Percentiles rank a stretch among this genome's conserved stretches.
These are phyloP conservation scores for Bruchidius siliquastri DNA, from an alignment of 2,888 invertebrate genomes.

Conservation along the genomic window DNA sequence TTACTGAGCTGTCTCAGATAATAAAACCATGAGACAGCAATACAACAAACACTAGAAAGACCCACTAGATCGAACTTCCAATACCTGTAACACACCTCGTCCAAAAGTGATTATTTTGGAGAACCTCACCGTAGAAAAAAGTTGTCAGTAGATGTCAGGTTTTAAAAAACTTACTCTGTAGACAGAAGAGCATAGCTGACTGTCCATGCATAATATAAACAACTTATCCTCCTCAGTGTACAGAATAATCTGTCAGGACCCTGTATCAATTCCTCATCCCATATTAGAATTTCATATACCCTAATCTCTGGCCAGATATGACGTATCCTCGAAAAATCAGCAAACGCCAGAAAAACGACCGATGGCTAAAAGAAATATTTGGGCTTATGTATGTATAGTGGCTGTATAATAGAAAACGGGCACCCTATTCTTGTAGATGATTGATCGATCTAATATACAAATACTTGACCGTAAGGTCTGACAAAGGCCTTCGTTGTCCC, in stretches of 20 bases:
- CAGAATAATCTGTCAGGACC: not conserved
- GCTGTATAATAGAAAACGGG: conserved; percentile 31
- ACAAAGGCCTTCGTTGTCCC: conserved; percentile 37
- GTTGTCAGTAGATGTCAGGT: too few species aligned
- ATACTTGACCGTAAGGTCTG: conserved; percentile 50
- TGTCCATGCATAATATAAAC: too few species aligned
- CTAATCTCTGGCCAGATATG: conserved; percentile 14
- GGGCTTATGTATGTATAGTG: conserved; percentile 41
- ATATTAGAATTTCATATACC: conserved; percentile 19
- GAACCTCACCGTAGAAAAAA: too few species aligned
- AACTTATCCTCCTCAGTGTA: too few species aligned
- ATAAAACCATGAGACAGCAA: too few species aligned
- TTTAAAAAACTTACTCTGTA: too few species aligned
- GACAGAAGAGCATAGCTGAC: too few species aligned
- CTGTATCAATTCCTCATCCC: not conserved
- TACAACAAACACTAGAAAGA: too few species aligned
- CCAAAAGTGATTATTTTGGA: too few species aligned
- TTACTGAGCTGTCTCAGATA: too few species aligned
- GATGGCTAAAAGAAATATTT: conserved; percentile 22
- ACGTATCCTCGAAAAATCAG: conserved; percentile 25
- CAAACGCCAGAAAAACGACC: conserved; percentile 22
- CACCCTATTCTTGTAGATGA: conserved; percentile 46
- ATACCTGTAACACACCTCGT: too few species aligned
- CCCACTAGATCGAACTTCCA: too few species aligned
- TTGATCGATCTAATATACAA: conserved; percentile 51